phyloP scores from a whole-genome alignment of 92 coral and sea anemone genomes.

The Paragorgia papillata region DNA sequence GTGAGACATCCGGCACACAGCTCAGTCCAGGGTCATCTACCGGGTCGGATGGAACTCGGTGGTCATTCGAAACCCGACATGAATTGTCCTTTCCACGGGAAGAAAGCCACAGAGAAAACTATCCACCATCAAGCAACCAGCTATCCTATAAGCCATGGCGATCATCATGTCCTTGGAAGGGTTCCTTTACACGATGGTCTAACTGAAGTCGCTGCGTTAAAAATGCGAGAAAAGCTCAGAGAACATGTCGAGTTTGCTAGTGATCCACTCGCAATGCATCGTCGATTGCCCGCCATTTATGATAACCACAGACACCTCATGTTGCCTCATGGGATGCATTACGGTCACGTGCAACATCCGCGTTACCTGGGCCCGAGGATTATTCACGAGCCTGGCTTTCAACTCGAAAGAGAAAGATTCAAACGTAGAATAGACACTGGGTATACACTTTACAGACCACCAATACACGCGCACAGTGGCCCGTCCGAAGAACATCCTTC shows the following conservation, averaged over 20 bases:
- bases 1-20: slow-evolving; percentile 68
- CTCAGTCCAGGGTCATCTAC: slow-evolving; percentile 76
- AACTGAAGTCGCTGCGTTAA: neutral
- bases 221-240: slow-evolving; percentile 17
- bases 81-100: slow-evolving; percentile 96
- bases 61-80: slow-evolving; percentile 89
- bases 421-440: slow-evolving; percentile 14
- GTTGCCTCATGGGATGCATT: slow-evolving; percentile 34
- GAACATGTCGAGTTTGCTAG: slow-evolving; percentile 13
- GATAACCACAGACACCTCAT: slow-evolving; percentile 17
- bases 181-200: slow-evolving; percentile 5
- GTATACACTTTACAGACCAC: slow-evolving; percentile 4
- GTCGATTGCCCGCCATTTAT: slow-evolving; percentile 9
- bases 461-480: slow-evolving; percentile 11
- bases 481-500: neutral
- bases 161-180: slow-evolving; percentile 8
- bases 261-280: slow-evolving; percentile 29
- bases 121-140: slow-evolving; percentile 45
- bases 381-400: slow-evolving; percentile 11
- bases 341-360: slow-evolving; percentile 2
- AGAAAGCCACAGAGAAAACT: slow-evolving; percentile 65
- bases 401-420: slow-evolving; percentile 12
- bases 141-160: slow-evolving; percentile 8
- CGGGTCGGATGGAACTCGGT: slow-evolving; percentile 71
- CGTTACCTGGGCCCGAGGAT: slow-evolving; percentile 17